phyloP scores from a whole-genome alignment of 2,797 vertebrate species.

The Scleropages formosus region DNA sequence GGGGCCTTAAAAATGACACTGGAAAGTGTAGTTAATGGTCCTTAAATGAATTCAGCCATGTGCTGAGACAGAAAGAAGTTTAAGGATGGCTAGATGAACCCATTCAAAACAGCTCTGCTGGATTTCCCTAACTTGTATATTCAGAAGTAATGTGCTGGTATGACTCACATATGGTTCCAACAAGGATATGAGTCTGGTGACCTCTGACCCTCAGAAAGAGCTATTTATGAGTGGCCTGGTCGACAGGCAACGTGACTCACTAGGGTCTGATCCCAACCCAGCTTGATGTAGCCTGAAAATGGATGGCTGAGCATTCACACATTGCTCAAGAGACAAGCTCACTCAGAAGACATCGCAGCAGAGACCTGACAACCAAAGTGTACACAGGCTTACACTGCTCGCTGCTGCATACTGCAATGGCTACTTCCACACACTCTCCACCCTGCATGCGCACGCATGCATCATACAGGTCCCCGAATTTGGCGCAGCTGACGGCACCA shows the following conservation, averaged over 20 bases:
- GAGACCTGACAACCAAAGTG: neutral
- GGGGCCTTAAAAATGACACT: neutral
- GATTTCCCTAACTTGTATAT: neutral
- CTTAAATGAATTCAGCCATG: conserved; percentile 10
- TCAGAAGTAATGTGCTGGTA: neutral
- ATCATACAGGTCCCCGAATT: conserved; percentile 51
- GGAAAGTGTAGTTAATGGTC: neutral
- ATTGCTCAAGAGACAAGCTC: neutral
- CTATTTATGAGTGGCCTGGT: neutral
- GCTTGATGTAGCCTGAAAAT: neutral
- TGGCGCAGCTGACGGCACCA: conserved; percentile 55
- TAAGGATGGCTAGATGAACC: neutral
- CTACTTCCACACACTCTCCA: conserved; percentile 52
- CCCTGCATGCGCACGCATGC: conserved; percentile 34
- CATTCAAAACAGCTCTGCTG: neutral
- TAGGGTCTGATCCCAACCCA: neutral
- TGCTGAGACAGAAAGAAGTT: neutral
- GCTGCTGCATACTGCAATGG: conserved; percentile 46
- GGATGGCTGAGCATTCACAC: neutral
- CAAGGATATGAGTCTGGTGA: neutral
- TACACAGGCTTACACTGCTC: conserved; percentile 42
- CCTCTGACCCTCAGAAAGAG: neutral
- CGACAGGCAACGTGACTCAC: neutral
- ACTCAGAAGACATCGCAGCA: neutral
- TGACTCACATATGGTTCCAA: neutral